These are phyloP conservation scores for Planiliza haematocheilus DNA, from an alignment of 2,113 vertebrate species.

Conservation along the genomic window DNA sequence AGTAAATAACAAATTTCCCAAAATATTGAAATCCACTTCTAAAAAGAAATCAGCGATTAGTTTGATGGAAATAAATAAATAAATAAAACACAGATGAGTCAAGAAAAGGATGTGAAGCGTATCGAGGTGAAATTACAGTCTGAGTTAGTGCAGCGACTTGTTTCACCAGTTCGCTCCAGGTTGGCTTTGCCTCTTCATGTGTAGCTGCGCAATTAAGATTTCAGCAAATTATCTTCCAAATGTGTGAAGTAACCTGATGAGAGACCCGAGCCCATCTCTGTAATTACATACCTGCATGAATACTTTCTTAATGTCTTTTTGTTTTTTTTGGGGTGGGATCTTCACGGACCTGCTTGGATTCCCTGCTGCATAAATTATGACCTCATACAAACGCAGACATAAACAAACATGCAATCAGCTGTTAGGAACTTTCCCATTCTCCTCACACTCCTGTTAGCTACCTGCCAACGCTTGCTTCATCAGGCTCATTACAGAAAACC, in stretches of 20 bases:
- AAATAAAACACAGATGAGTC: background rate
- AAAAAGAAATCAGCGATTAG: background rate
- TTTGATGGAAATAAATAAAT: background rate
- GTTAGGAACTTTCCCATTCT: background rate
- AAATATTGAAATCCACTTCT: background rate
- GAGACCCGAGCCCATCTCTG: slow-evolving; percentile 21
- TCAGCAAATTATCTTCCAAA: slow-evolving; percentile 33
- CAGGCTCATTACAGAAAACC: slow-evolving; percentile 51
- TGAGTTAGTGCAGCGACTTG: background rate
- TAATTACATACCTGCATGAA: slow-evolving; percentile 49
- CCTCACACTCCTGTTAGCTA: slow-evolving; percentile 27
- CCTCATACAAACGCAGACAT: background rate
- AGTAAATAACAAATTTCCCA: background rate
- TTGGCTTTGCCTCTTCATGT: slow-evolving; percentile 23
- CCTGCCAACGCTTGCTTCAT: slow-evolving; percentile 42
- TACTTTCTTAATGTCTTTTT: slow-evolving; percentile 25
- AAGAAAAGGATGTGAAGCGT: background rate
- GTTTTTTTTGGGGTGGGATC: background rate
- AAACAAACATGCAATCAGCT: slow-evolving; percentile 59
- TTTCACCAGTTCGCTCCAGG: background rate
- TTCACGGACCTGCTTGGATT: background rate
- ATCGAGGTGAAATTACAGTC: background rate
- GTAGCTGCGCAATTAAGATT: slow-evolving; percentile 22
- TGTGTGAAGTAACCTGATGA: slow-evolving; percentile 40
- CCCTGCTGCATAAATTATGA: slow-evolving; percentile 16